These are phyloP conservation scores for Hafferia zeledoni DNA, from an alignment of 2,797 vertebrate species.

Conservation along the genomic window DNA sequence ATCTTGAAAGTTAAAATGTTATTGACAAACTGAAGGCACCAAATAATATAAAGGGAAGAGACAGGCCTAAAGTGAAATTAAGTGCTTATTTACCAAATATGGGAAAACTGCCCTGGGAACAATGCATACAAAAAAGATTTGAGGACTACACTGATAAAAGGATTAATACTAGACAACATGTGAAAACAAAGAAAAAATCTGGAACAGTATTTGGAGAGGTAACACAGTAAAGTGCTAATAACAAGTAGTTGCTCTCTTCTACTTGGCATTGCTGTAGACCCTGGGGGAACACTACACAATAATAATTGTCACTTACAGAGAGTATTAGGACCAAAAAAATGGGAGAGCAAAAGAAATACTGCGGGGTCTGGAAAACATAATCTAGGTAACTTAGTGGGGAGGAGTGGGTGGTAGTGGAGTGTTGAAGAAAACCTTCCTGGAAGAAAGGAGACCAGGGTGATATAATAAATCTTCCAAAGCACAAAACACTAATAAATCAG, in stretches of 20 bases:
- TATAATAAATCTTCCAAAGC: background rate
- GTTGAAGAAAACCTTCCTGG: background rate
- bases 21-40: background rate
- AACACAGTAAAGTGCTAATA: background rate
- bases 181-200: background rate
- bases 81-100: background rate
- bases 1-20: background rate
- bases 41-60: background rate
- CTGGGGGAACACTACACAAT: background rate
- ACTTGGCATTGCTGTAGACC: background rate
- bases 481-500: background rate
- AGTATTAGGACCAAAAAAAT: background rate
- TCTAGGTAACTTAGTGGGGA: background rate
- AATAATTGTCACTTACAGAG: background rate
- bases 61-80: background rate
- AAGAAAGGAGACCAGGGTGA: background rate
- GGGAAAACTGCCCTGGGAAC: background rate
- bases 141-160: background rate
- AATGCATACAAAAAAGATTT: background rate
- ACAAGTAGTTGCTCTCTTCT: background rate
- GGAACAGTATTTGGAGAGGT: background rate
- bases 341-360: background rate
- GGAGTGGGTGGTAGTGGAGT: background rate
- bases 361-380: background rate
- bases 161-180: background rate